Conservation (phyloP, 2,888 invertebrate species). For the Pegoplata infirma region DNA sequence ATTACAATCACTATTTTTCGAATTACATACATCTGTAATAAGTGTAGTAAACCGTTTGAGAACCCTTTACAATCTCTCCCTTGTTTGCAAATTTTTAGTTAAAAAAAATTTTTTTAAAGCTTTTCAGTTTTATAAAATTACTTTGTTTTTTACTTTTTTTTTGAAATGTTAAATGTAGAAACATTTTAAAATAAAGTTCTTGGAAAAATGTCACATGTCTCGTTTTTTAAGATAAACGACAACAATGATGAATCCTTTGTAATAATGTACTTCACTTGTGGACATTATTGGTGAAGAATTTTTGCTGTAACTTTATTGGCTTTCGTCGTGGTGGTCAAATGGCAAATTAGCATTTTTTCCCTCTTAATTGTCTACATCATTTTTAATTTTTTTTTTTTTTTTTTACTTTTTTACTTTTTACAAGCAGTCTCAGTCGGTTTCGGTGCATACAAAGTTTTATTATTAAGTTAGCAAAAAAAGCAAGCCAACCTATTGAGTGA, state of each 20-base stretch:
- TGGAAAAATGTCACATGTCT: slow-evolving; percentile 54
- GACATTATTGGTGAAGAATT: slow-evolving; percentile 67
- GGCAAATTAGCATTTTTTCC: slow-evolving; percentile 75
- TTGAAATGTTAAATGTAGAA: too few relatives aligned
- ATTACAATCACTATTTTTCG: too few relatives aligned
- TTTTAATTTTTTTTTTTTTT: slow-evolving; percentile 39
- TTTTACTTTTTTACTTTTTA: slow-evolving; percentile 17
- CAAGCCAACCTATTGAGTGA: too few relatives aligned
- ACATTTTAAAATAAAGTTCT: slow-evolving; percentile 34
- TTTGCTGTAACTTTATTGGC: slow-evolving; percentile 63
- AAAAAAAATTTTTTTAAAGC: neutral
- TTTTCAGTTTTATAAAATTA: neutral
- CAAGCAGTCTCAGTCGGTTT: neutral
- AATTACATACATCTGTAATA: too few relatives aligned
- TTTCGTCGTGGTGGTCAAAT: slow-evolving; percentile 76
- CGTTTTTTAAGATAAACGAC: slow-evolving; percentile 25
- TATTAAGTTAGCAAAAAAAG: slow-evolving; percentile 25
- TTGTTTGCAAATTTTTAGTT: too few relatives aligned
- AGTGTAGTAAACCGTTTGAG: too few relatives aligned
- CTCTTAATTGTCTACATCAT: slow-evolving; percentile 39
- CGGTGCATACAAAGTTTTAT: neutral
- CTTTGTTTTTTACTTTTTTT: too few relatives aligned
- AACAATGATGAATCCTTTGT: slow-evolving; percentile 53
- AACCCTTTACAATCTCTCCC: too few relatives aligned
- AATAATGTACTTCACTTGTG: slow-evolving; percentile 54